These are phyloP conservation scores for Prorops nasuta DNA, from an alignment of 1,140 invertebrate genomes.

Conservation along the genomic window DNA sequence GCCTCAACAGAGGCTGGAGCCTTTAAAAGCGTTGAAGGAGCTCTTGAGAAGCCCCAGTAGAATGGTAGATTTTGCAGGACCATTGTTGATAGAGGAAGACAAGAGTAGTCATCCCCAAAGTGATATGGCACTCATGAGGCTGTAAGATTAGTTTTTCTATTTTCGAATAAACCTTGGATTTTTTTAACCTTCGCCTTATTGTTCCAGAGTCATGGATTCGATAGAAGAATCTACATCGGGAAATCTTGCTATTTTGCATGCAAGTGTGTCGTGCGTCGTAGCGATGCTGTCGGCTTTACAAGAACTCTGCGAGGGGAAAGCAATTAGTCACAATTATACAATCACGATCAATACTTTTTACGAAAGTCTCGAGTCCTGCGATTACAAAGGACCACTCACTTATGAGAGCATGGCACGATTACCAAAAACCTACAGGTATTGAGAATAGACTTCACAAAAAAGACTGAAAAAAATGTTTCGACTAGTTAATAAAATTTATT, in stretches of 20 bases:
- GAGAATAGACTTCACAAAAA: background rate
- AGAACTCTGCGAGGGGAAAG: conserved; percentile 72
- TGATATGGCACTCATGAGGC: conserved; percentile 84
- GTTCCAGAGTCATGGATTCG: conserved; percentile 81
- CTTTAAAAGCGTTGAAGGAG: conserved; percentile 78
- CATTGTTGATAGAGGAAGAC: conserved; percentile 71
- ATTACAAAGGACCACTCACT: conserved; percentile 80
- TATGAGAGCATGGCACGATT: conserved; percentile 80
- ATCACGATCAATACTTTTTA: conserved; percentile 72
- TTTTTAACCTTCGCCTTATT: background rate
- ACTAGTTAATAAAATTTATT: conserved; percentile 1
- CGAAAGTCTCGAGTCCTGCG: conserved; percentile 71
- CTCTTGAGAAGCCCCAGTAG: conserved; percentile 69
- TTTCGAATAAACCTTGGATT: conserved; percentile 6
- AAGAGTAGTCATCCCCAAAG: conserved; percentile 73
- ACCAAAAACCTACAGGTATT: conserved; percentile 74
- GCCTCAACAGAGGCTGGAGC: conserved; percentile 79
- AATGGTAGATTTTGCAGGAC: conserved; percentile 69
- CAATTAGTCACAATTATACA: conserved; percentile 60
- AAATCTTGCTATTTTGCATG: conserved; percentile 69
- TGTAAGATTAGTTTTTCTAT: conserved; percentile 64
- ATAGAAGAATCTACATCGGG: conserved; percentile 74
- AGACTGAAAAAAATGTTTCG: background rate
- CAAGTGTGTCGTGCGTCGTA: conserved; percentile 81
- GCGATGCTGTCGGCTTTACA: conserved; percentile 80